Evolutionary conservation across 2,797 vertebrate species (phyloP), one percentile per base, ranked within the genome.

Genomic region (Oophaga sylvatica): DNA sequence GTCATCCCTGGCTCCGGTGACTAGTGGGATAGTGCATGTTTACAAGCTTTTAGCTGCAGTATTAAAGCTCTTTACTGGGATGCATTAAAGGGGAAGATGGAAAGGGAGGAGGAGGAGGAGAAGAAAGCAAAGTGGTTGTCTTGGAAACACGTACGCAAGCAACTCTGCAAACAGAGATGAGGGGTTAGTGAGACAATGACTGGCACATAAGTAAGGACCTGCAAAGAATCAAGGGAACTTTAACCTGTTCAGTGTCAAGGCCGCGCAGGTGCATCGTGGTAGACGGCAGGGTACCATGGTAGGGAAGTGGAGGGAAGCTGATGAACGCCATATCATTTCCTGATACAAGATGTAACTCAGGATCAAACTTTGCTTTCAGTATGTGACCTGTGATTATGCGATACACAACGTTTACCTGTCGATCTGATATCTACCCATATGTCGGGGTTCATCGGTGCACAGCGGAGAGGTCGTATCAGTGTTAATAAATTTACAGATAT

Each of bases 71-170:
- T 80, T 87, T 0, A 35, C 76, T 0, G 76, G 68, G 89, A 31
- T 80, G 68, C 63, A 70, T 63, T 45, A 62, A 70, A 53, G 63
- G 17, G 4, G 62, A 29, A 53, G 48, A 53, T 8, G 48, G 48
- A 7, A 53, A 53, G 48, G 48, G 48, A 53, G 48, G 48, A 53
- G 11, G 48, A 10, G 8, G 48, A 53, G 11, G n/a, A 3, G 35
- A 77, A 71, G 68, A 29, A 0, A 45, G 88, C 85, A 7, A 19
- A 19, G 1, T 11, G 0, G 93, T 94, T 93, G 90, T 92, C 87
- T 62, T 91, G 88, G 92, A 8, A 88, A 94, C 80, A 13, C 57
- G 84, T 31, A 45, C 89, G 56, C 90, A 90, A 91, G 93, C 86
- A 79, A 88, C 89, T 90, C 91, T 87, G 87, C 86, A 89, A 76